Base-by-base conservation (phyloP, 2,888 invertebrate genomes). In the Poecilus cupreus region DNA sequence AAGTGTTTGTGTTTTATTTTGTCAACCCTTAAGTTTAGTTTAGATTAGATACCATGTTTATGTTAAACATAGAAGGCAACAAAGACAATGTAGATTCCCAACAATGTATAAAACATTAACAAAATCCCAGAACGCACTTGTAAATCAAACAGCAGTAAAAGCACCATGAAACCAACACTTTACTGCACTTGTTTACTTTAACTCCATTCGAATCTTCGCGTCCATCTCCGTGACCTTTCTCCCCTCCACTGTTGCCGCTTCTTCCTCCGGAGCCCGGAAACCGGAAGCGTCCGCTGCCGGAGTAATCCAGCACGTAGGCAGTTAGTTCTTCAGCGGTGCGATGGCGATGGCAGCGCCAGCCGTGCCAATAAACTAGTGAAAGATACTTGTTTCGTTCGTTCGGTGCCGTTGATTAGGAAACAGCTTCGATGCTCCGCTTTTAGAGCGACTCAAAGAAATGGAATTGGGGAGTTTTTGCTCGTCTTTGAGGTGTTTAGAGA, bases 301-400 rank as follows among this genome's bases (percentile, higher is more conserved):
- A 3, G 64, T 68, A 68, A 68, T 68, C 64, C 64, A 11, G 64
- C 64, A 68, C 64, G 64, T 68, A 68, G 64, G 64, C 18, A 68
- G 64, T 68, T 68, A 68, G 64, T 32, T 32, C 16, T 18, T 68
- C 64, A 13, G 64, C 37, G 37, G 18, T 6, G 16, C 64, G 18
- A 10, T 18, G 32, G 64, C 32, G 64, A 37, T 18, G 32, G 13
- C 64, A 64, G n/a, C 16, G 26, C 26, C 26, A 26, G 26, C 26
- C 5, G 26, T 26, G 26, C 32, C 32, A 51, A 51, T n/a, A 13
- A 43, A 43, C 43, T 11, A 3, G 43, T n/a, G 43, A 43, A 43
- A 46, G 51, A 51, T 8, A 8, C 8, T 13, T 13, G 51, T 51
- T 43, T 51, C 18, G 51, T 51, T 18, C 51, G 46, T 46, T 18